Base-by-base conservation (phyloP, 1,140 invertebrate species). In the Hydropsyche tenuis region DNA sequence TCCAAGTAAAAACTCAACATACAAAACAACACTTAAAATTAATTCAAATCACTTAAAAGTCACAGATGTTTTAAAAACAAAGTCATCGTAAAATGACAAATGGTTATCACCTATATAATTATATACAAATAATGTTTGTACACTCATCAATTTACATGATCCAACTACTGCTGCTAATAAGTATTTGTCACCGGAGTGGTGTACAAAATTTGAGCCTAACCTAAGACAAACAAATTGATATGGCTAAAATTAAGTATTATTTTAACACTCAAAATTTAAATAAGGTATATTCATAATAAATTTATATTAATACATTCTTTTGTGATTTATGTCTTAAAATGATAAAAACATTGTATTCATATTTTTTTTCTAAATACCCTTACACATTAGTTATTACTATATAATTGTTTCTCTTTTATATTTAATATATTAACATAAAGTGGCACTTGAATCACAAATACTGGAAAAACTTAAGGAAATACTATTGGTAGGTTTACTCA, bases 391-490 rank as follows among this genome's bases (percentile, higher is more conserved):
- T 86, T 84, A 84, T 84, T 83, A 85, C 85, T 86, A 85, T 82
- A 85, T 86, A 86, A 86, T 86, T 85, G 84, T 85, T 84, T 86
- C 81, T 77, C 75, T 77, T 77, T 75, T 77, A 77, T 77, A 77
- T 77, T 74, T 75, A 85, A 84, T 60, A 86, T 85, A 85, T 78
- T 85, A 84, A 86, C 84, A 85, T 85, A 86, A 86, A 86, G 85
- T 86, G 85, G 85, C 85, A 86, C 85, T 86, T 86, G 84, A 86
- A 86, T 86, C 85, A 86, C 85, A 86, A 86, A 86, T 86, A 86
- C 85, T 86, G 85, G 85, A 86, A 86, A 85, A 82, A 85, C 85
- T 86, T 85, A 82, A 83, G 85, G 83, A 85, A 85, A 85, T 82
- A 81, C 80, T 79, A 80, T 76, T 77, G 80, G 80, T 77, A 77